Percentiles rank a stretch among this genome's conserved stretches.
Conservation (phyloP, 1,140 invertebrate species). For the Drosophila nannoptera region DNA sequence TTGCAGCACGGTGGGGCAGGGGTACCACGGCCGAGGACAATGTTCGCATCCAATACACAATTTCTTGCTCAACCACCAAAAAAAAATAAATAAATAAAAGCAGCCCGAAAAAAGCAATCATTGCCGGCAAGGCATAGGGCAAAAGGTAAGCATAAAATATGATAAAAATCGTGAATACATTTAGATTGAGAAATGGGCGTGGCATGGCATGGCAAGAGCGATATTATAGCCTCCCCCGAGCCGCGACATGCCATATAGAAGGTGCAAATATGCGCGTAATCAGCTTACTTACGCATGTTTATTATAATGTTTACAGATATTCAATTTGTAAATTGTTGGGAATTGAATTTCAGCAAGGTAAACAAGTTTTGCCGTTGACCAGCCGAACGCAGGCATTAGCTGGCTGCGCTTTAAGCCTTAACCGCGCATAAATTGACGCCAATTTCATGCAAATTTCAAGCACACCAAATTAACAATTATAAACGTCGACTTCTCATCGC, state of each 20-base stretch:
- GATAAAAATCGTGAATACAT: slow-evolving; percentile 69
- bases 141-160: slow-evolving; percentile 55
- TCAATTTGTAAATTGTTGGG: slow-evolving; percentile 50
- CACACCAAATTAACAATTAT: slow-evolving; percentile 50
- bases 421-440: slow-evolving; percentile 15
- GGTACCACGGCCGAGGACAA: slow-evolving; percentile 7
- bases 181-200: slow-evolving; percentile 7
- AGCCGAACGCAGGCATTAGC: slow-evolving; percentile 20
- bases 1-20: slow-evolving; percentile 32
- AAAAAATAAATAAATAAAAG: slow-evolving; percentile 10
- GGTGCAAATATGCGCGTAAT: slow-evolving; percentile 76
- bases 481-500: slow-evolving; percentile 44
- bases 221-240: slow-evolving; percentile 42
- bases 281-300: slow-evolving; percentile 76
- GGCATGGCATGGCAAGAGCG: neutral
- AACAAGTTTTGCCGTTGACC: slow-evolving; percentile 34
- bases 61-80: slow-evolving; percentile 25
- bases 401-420: slow-evolving; percentile 18
- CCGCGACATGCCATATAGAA: slow-evolving; percentile 34
- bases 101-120: slow-evolving; percentile 69
- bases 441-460: slow-evolving; percentile 38
- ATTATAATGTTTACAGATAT: slow-evolving; percentile 49
- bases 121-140: slow-evolving; percentile 12
- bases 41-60: slow-evolving; percentile 60
- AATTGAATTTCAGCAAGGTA: slow-evolving; percentile 40